Evolutionary conservation across 1,140 invertebrate species (phyloP).

Genomic region (Pachypeltis micranthus): DNA sequence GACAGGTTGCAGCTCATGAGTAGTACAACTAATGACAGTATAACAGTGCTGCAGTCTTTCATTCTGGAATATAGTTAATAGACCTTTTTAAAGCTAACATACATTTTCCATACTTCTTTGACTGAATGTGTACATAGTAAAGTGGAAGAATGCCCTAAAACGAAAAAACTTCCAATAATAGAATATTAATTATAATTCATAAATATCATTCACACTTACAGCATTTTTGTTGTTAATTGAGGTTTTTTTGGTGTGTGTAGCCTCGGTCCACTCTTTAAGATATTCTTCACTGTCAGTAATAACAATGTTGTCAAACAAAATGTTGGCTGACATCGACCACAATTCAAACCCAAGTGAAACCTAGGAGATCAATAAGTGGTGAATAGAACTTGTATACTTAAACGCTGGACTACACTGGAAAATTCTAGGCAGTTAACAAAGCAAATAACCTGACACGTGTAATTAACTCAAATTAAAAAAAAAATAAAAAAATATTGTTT

Average conservation of each 20-base stretch:
- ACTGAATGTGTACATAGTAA: not conserved
- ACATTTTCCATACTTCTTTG: no score
- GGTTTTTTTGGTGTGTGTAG: conserved; percentile 76
- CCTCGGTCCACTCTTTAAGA: conserved; percentile 65
- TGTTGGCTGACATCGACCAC: conserved; percentile 93
- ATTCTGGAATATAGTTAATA: no score
- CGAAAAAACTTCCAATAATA: conserved; percentile 5
- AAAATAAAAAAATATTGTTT: no score
- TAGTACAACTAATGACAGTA: no score
- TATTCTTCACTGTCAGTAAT: conserved; percentile 74
- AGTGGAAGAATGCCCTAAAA: not conserved
- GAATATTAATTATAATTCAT: conserved; percentile 8
- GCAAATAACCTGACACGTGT: no score
- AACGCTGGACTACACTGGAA: no score
- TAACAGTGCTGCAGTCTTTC: no score
- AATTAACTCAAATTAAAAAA: no score
- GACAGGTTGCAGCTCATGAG: not conserved
- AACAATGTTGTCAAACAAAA: conserved; percentile 91
- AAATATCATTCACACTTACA: conserved; percentile 47
- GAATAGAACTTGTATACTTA: no score
- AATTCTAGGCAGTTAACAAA: no score
- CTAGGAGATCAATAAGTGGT: no score
- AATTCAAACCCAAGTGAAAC: conserved; percentile 87
- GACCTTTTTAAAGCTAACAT: no score
- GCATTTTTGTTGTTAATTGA: conserved; percentile 63